These are phyloP conservation scores for Helostoma temminkii DNA, from an alignment of 2,797 vertebrate genomes.

Conservation along the genomic window DNA sequence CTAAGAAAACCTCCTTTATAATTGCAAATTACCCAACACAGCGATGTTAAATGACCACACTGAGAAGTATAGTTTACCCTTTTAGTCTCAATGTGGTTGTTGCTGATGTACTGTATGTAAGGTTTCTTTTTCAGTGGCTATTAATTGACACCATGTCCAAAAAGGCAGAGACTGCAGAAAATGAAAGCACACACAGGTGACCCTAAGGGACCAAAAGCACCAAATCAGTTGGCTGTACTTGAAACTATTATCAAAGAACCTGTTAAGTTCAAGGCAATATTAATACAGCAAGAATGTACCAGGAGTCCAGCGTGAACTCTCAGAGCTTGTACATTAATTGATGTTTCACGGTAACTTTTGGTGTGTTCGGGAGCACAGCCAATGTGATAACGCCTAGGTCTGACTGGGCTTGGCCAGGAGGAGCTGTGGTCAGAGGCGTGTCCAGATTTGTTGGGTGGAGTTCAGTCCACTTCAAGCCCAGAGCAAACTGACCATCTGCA, in stretches of 20 bases:
- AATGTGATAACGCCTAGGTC: conserved; percentile 7
- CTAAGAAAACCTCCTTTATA: no score
- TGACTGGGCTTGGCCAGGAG: conserved; percentile 18
- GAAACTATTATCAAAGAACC: neutral
- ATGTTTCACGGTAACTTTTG: conserved; percentile 28
- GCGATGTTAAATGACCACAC: no score
- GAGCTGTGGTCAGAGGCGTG: conserved; percentile 64
- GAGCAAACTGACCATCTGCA: conserved; percentile 58
- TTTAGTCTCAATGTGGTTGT: neutral
- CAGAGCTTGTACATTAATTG: conserved; percentile 4
- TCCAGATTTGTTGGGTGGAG: conserved; percentile 47
- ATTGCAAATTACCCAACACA: no score
- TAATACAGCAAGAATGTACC: neutral
- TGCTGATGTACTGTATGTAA: no score
- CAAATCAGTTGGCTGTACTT: neutral
- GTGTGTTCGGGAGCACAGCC: conserved; percentile 24
- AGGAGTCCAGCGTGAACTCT: neutral
- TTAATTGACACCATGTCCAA: neutral
- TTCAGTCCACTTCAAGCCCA: conserved; percentile 49
- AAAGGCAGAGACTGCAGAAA: neutral
- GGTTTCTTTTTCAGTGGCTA: neutral
- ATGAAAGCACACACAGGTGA: no score
- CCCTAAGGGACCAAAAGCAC: no score
- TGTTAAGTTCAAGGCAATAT: neutral
- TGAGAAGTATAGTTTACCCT: no score